Base-by-base conservation (phyloP, 2,113 vertebrate genomes). In the Odocoileus hemionus region DNA sequence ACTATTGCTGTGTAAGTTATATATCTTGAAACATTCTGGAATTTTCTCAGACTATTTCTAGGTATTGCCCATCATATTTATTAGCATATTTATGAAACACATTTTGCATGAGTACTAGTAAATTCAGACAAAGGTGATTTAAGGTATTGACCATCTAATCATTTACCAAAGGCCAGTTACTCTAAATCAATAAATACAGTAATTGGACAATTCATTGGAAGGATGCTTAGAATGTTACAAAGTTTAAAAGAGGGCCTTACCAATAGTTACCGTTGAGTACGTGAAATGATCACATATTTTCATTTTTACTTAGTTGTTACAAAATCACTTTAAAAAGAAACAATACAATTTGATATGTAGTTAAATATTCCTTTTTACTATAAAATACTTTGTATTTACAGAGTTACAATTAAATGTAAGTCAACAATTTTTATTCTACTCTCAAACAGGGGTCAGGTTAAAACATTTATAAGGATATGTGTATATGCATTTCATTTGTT, bases 401-500 rank as follows among this genome's bases (percentile, higher is more conserved):
- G 74, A 98, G 8, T 87, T 96, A 95, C 52, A 97, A 95, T 91
- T 95, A 80, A 97, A 87, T 76, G 7, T 80, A 64, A 91, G 87
- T 89, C 7, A 88, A 19, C 64, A 26, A 74, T 91, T 92, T 7
- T 55, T 47, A 15, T 86, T 96, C 33, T 33, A 47, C 39, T 58
- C 61, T 78, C 96, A 96, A 83, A 94, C 80, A 64, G 54, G 52
- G 86, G 91, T 86, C 87, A 92, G 8, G 8, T 96, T 97, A 94
- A 98, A 97, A 86, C 39, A 3, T 97, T 97, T 98, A 92, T 2
- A 91, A 91, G 43, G 30, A 33, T 96, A 88, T n/a, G 16, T 94
- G 33, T 21, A 45, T 96, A 96, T 79, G 54, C 87, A 85, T 70
- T 98, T 93, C 52, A 94, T 97, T 98, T 96, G 96, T 97, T 98